Base-by-base conservation (phyloP, 30 jellyfish, hydroid and myxozoan species). In the Hydra vulgaris region DNA sequence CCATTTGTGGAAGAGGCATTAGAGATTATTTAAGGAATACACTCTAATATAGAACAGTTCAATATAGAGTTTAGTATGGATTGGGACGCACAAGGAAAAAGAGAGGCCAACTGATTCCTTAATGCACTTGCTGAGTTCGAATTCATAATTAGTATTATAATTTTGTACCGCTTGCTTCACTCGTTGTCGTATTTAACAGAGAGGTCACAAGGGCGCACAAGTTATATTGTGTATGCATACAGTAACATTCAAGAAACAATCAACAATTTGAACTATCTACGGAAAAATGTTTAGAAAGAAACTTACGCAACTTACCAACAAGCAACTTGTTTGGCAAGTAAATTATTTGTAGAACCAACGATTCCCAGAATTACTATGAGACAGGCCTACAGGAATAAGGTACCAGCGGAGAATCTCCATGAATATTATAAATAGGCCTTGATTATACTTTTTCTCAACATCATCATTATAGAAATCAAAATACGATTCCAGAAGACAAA, bases 211-310 rank as follows among this genome's bases (percentile, higher is more conserved):
- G n/a, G n/a, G n/a, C n/a, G n/a, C n/a, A n/a, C n/a, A n/a, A n/a
- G n/a, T n/a, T n/a, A n/a, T n/a, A n/a, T n/a, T n/a, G n/a, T n/a
- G n/a, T n/a, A n/a, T n/a, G n/a, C n/a, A n/a, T n/a, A n/a, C n/a
- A n/a, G n/a, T n/a, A n/a, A n/a, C n/a, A n/a, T n/a, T n/a, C n/a
- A n/a, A n/a, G n/a, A n/a, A n/a, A n/a, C n/a, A n/a, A n/a, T n/a
- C n/a, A n/a, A n/a, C n/a, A n/a, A n/a, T n/a, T n/a, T n/a, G n/a
- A n/a, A n/a, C n/a, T n/a, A n/a, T n/a, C n/a, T n/a, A n/a, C n/a
- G n/a, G 79, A 52, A 71, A 71, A 71, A 71, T 71, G 24, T 71
- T 23, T 15, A 71, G 53, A 71, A 71, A 52, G 79, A 71, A n/a
- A n/a, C 71, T 17, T 17, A 56, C n/a, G 17, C n/a, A 17, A n/a